Conservation (phyloP, 2,888 invertebrate genomes). For the Unio delphinus region DNA sequence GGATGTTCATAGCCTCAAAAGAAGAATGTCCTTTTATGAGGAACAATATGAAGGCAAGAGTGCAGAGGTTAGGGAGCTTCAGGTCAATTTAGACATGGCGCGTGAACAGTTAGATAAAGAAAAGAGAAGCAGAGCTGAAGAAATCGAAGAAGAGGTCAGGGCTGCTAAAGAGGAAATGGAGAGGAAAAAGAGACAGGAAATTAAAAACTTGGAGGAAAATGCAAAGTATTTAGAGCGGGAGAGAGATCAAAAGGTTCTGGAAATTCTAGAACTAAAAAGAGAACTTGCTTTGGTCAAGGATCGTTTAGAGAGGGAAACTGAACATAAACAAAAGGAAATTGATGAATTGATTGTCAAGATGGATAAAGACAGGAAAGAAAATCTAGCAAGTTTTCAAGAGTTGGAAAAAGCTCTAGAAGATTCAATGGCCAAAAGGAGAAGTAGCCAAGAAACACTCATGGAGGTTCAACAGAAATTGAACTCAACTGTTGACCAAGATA, state of each 20-base stretch:
- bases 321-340: slow-evolving; percentile 29
- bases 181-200: slow-evolving; percentile 10
- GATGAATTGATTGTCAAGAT: slow-evolving; percentile 29
- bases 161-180: slow-evolving; percentile 25
- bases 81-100: slow-evolving; percentile 26
- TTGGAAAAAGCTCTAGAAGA: slow-evolving; percentile 28
- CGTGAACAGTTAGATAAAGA: slow-evolving; percentile 31
- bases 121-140: slow-evolving; percentile 25
- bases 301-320: slow-evolving; percentile 20
- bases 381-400: slow-evolving; percentile 27
- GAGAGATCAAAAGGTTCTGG: slow-evolving; percentile 2
- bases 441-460: too few species aligned
- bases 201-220: slow-evolving; percentile 17
- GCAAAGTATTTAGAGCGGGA: slow-evolving; percentile 4
- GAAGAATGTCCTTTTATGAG: slow-evolving; percentile 37
- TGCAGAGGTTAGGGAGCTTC: slow-evolving; percentile 28
- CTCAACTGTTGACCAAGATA: too few species aligned
- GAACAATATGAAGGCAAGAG: slow-evolving; percentile 38
- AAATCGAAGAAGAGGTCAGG: not conserved
- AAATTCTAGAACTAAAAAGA: slow-evolving; percentile 11
- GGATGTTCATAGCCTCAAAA: slow-evolving; percentile 23
- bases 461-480: too few species aligned
- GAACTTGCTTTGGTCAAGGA: slow-evolving; percentile 17
- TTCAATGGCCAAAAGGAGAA: slow-evolving; percentile 18
- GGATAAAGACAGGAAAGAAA: slow-evolving; percentile 25